Evolutionary conservation across 2,888 invertebrate species (phyloP).

Genomic region (Chymomyza procnemis): DNA sequence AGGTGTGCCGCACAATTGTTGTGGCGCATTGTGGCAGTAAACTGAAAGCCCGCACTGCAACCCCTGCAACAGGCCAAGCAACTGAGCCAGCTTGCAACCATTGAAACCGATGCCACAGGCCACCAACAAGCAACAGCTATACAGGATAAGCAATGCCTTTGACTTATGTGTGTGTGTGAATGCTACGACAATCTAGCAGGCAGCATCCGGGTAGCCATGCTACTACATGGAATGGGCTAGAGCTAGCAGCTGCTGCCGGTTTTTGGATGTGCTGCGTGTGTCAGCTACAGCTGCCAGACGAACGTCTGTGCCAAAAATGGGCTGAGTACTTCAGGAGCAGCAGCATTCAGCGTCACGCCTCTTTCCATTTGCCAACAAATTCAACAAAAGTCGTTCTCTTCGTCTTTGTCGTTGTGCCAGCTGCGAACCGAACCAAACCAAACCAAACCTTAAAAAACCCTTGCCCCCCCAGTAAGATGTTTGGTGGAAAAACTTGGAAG

Average conservation of each 20-base stretch:
- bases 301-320: constrained; percentile 32
- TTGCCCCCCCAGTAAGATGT: not conserved
- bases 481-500: not conserved
- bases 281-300: constrained; percentile 49
- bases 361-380: constrained; percentile 6
- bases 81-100: not conserved
- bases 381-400: not conserved
- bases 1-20: not conserved
- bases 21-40: not conserved
- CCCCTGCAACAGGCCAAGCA: not conserved
- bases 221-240: not conserved
- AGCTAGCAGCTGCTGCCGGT: constrained; percentile 10
- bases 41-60: not conserved
- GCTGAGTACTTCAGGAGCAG: constrained; percentile 17
- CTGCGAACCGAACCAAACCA: not conserved
- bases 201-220: not conserved
- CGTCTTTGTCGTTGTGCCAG: not conserved
- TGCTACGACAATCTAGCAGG: not conserved
- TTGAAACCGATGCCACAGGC: not conserved
- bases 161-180: not conserved
- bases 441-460: not conserved
- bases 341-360: constrained; percentile 28
- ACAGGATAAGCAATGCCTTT: not conserved
- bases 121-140: not conserved
- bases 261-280: constrained; percentile 28